phyloP scores from a whole-genome alignment of 37 sponge, comb jelly and placozoan species.

The Ianthella basta region DNA sequence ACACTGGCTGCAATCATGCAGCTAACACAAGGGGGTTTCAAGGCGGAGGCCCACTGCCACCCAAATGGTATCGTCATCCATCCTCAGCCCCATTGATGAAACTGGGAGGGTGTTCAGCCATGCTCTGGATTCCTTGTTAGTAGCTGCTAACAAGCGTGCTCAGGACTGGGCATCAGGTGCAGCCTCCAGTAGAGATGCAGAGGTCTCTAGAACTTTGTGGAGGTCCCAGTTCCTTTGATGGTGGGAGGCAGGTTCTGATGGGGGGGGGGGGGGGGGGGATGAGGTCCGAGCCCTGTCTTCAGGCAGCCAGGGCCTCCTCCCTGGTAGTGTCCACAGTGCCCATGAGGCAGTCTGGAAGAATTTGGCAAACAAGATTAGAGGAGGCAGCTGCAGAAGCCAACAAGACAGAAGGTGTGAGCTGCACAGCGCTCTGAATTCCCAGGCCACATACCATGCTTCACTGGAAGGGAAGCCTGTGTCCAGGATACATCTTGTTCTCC shows the following conservation, averaged over 20 bases:
- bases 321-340: neutral
- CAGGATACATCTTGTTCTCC: too few relatives aligned
- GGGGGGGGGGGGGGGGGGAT: neutral
- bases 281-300: neutral
- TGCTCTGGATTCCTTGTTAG: neutral
- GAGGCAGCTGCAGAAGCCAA: constrained; percentile 10
- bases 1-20: neutral
- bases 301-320: neutral
- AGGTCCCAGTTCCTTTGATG: too few relatives aligned
- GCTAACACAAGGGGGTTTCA: neutral
- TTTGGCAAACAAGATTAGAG: neutral
- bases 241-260: neutral
- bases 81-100: neutral
- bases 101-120: constrained; percentile 15
- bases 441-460: too few relatives aligned
- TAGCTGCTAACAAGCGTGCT: constrained; percentile 4
- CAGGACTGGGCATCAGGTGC: neutral
- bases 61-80: constrained; percentile 5
- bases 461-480: too few relatives aligned
- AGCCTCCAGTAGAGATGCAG: neutral
- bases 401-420: neutral
- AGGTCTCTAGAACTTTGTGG: too few relatives aligned
- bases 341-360: neutral
- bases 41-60: constrained; percentile 23
- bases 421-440: neutral